These are phyloP conservation scores for Oncopodura yosiiana DNA, from an alignment of 1,140 invertebrate species.

Conservation along the genomic window DNA sequence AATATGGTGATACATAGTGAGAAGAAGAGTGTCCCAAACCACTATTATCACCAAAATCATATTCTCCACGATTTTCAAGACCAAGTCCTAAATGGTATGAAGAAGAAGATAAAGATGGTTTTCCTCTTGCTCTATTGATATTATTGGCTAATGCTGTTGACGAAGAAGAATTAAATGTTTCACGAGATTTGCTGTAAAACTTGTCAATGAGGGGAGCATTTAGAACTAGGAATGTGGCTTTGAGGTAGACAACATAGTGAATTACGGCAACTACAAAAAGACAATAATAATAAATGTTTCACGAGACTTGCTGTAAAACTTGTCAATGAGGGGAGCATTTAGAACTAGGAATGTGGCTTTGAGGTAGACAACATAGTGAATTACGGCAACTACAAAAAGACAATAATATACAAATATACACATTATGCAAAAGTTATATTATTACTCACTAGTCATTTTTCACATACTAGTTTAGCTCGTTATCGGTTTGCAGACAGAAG, in stretches of 20 bases:
- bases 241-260: conserved; percentile 20
- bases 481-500: too few species aligned
- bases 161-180: background rate
- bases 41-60: background rate
- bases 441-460: too few species aligned
- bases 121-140: background rate
- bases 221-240: conserved; percentile 18
- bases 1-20: too few species aligned
- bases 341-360: conserved; percentile 20
- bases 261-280: conserved; percentile 17
- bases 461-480: too few species aligned
- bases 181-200: background rate
- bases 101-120: too few species aligned
- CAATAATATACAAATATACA: background rate
- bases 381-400: conserved; percentile 5
- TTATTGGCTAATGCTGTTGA: background rate
- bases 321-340: conserved; percentile 11
- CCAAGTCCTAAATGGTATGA: too few species aligned
- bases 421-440: background rate
- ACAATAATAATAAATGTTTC: background rate
- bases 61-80: background rate
- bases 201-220: conserved; percentile 13
- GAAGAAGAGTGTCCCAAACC: too few species aligned
- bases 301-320: background rate
- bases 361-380: conserved; percentile 22